These are phyloP conservation scores for Euplagia quadripunctaria DNA, from an alignment of 2,888 invertebrate species.

Conservation along the genomic window DNA sequence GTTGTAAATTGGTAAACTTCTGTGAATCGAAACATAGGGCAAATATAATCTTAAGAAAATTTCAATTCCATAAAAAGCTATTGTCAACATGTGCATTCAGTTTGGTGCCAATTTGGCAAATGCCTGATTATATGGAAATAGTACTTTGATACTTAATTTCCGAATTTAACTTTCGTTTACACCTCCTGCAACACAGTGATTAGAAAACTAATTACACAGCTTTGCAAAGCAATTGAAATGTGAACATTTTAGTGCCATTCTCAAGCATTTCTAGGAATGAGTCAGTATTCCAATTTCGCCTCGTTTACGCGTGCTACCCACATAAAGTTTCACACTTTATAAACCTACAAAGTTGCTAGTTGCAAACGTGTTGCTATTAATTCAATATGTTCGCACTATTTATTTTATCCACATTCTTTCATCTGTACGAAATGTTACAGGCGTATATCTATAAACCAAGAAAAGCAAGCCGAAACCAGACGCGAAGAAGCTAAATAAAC, in stretches of 20 bases:
- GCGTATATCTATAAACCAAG: constrained; percentile 43
- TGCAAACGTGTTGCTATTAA: constrained; percentile 29
- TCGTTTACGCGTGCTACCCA: neutral
- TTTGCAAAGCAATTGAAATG: neutral
- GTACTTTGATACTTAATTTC: neutral
- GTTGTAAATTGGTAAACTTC: neutral
- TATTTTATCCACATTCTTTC: constrained; percentile 45
- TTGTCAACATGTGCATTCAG: neutral
- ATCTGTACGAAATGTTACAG: constrained; percentile 35
- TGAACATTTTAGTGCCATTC: constrained; percentile 3
- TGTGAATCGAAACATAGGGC: neutral
- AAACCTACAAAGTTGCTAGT: constrained; percentile 17
- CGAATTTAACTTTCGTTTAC: neutral
- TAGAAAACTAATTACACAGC: neutral
- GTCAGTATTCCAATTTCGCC: constrained; percentile 8
- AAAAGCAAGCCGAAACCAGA: constrained; percentile 52
- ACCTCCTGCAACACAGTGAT: neutral
- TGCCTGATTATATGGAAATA: neutral
- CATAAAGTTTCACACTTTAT: constrained; percentile 22
- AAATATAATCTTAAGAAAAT: neutral
- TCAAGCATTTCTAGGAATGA: constrained; percentile 21
- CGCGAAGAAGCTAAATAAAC: constrained; percentile 57
- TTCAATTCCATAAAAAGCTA: neutral
- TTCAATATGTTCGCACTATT: constrained; percentile 44
- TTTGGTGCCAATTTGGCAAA: neutral